Conservation (phyloP, 2,888 invertebrate genomes). For the Dromius quadrimaculatus region DNA sequence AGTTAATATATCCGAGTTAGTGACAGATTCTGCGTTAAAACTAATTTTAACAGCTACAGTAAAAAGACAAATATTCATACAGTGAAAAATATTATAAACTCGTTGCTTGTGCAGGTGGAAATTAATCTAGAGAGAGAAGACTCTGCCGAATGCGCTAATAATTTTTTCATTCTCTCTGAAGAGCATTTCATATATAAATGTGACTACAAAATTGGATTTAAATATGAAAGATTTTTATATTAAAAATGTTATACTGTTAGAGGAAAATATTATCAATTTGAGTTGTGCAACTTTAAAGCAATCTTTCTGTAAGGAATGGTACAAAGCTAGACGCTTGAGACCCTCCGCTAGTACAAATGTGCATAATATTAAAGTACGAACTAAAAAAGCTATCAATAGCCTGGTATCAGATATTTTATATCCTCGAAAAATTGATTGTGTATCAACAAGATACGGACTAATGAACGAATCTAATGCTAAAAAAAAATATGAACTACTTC, state of each 20-base stretch:
- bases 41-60: slow-evolving; percentile 23
- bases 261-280: slow-evolving; percentile 47
- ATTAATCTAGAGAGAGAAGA: slow-evolving; percentile 48
- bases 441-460: slow-evolving; percentile 37
- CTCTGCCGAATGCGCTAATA: slow-evolving; percentile 37
- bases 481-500: slow-evolving; percentile 38
- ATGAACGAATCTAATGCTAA: slow-evolving; percentile 35
- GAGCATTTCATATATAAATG: slow-evolving; percentile 1
- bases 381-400: slow-evolving; percentile 39
- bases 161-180: slow-evolving; percentile 28
- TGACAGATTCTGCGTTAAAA: slow-evolving; percentile 53
- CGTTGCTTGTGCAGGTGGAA: no score
- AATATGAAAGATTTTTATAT: slow-evolving; percentile 34
- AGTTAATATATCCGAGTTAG: slow-evolving; percentile 53
- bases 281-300: slow-evolving; percentile 54
- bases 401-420: slow-evolving; percentile 47
- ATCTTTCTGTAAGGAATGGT: slow-evolving; percentile 54
- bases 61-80: slow-evolving; percentile 16
- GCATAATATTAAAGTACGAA: slow-evolving; percentile 52
- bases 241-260: slow-evolving; percentile 1
- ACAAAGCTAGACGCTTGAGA: slow-evolving; percentile 54
- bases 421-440: slow-evolving; percentile 44
- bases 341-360: slow-evolving; percentile 54
- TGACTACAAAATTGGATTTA: neutral
- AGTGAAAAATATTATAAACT: no score